phyloP scores from a whole-genome alignment of 2,797 vertebrate genomes.

The Syngnathus acus region DNA sequence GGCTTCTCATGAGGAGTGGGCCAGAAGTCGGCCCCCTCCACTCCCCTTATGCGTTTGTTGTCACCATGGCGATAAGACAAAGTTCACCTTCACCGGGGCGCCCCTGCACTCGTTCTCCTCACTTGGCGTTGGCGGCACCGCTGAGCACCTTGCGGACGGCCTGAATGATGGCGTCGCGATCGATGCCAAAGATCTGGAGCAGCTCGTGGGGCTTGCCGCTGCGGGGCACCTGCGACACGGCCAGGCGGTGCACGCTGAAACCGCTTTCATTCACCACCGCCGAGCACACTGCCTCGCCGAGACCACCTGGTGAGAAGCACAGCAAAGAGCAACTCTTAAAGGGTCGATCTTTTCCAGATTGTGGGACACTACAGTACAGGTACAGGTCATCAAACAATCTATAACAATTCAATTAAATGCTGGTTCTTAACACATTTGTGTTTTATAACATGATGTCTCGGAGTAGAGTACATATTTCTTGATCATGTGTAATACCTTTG shows the following conservation, averaged over 20 bases:
- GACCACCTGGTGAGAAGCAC: slow-evolving; percentile 66
- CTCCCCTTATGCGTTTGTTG: slow-evolving; percentile 17
- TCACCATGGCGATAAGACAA: slow-evolving; percentile 28
- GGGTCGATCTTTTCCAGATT: not conserved
- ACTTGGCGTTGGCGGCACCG: slow-evolving; percentile 60
- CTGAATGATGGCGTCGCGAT: slow-evolving; percentile 65
- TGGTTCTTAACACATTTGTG: not conserved
- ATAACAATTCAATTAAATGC: too few relatives aligned
- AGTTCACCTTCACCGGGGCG: slow-evolving; percentile 15
- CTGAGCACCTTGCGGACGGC: slow-evolving; percentile 66
- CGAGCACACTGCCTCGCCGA: slow-evolving; percentile 76
- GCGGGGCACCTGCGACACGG: slow-evolving; percentile 67
- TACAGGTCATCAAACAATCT: too few relatives aligned
- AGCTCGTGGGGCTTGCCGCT: slow-evolving; percentile 71
- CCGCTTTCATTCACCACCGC: slow-evolving; percentile 68
- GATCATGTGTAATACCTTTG: not conserved
- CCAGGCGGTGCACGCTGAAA: slow-evolving; percentile 69
- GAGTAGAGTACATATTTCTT: not conserved
- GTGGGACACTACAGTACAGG: too few relatives aligned
- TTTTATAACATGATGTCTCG: not conserved
- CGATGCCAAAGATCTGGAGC: slow-evolving; percentile 72
- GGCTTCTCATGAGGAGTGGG: slow-evolving; percentile 19
- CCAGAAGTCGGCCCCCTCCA: slow-evolving; percentile 12
- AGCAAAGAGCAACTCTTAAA: not conserved
- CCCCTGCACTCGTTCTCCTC: slow-evolving; percentile 4